Percentiles rank a stretch among this genome's conserved stretches.
phyloP scores from a whole-genome alignment of 2,888 invertebrate genomes.

The Holacanthella duospinosa region DNA sequence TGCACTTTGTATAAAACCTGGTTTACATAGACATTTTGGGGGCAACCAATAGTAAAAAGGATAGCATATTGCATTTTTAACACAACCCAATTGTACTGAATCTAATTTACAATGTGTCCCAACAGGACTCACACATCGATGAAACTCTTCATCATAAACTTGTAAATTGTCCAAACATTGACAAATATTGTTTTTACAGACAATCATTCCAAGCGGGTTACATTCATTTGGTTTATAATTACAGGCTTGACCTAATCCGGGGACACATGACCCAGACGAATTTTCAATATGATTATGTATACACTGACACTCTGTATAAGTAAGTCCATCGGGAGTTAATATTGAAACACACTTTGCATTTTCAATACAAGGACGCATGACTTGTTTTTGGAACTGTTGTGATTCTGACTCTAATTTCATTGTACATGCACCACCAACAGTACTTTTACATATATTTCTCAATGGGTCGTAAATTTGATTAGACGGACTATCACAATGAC shows the following conservation, averaged over 20 bases:
- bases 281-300: constrained; percentile 23
- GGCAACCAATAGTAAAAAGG: constrained; percentile 32
- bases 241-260: constrained; percentile 26
- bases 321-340: background rate
- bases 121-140: constrained; percentile 27
- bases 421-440: constrained; percentile 25
- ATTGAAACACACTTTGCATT: constrained; percentile 21
- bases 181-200: constrained; percentile 26
- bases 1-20: constrained; percentile 23
- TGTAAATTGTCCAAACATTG: constrained; percentile 25
- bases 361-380: constrained; percentile 17
- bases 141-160: constrained; percentile 22
- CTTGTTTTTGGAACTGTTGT: background rate
- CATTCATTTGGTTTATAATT: constrained; percentile 22
- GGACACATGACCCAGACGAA: constrained; percentile 24
- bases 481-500: constrained; percentile 29
- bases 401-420: background rate
- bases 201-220: constrained; percentile 29
- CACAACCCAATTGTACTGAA: constrained; percentile 25
- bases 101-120: constrained; percentile 31
- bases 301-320: constrained; percentile 26
- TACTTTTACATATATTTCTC: constrained; percentile 15
- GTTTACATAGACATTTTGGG: constrained; percentile 29
- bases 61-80: constrained; percentile 30
- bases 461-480: constrained; percentile 21